These are phyloP conservation scores for Rutpela maculata DNA, from an alignment of 2,888 invertebrate species.

Conservation along the genomic window DNA sequence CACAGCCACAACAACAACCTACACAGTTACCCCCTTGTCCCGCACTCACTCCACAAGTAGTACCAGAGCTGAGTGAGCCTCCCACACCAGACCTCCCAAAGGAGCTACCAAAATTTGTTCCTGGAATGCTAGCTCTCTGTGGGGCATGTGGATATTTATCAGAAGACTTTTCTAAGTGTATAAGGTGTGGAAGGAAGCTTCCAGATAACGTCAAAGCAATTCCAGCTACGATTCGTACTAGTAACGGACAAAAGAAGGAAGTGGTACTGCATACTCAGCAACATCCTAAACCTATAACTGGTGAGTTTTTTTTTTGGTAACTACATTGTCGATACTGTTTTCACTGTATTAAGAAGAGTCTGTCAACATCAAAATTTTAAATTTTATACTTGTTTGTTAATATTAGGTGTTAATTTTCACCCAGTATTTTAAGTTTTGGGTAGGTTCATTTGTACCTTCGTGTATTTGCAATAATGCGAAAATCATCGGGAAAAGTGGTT, in stretches of 20 bases:
- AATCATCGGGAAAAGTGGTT: too few species aligned
- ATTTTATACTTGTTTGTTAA: too few species aligned
- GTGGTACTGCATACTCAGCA: slow-evolving; percentile 41
- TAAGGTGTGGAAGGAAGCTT: slow-evolving; percentile 77
- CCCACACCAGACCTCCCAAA: slow-evolving; percentile 76
- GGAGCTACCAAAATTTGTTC: slow-evolving; percentile 78
- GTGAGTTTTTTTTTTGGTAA: slow-evolving; percentile 5
- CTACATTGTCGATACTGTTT: too few species aligned
- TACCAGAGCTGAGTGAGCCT: slow-evolving; percentile 45
- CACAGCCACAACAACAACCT: slow-evolving; percentile 42
- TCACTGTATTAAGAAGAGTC: too few species aligned
- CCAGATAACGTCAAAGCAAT: slow-evolving; percentile 82
- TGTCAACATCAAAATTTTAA: too few species aligned
- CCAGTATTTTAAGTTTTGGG: too few species aligned
- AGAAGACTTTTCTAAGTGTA: slow-evolving; percentile 86
- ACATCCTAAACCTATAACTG: slow-evolving; percentile 4
- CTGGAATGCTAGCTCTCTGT: slow-evolving; percentile 87
- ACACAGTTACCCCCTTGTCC: slow-evolving; percentile 24
- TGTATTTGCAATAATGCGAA: too few species aligned
- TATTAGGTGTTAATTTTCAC: too few species aligned
- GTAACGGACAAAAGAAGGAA: slow-evolving; percentile 55
- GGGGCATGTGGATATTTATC: slow-evolving; percentile 87
- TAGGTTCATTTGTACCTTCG: too few species aligned
- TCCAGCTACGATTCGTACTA: slow-evolving; percentile 58
- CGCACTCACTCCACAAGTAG: slow-evolving; percentile 16